Evolutionary conservation across 2,888 invertebrate genomes (phyloP).

Genomic region (Eupelmus urozonus): DNA sequence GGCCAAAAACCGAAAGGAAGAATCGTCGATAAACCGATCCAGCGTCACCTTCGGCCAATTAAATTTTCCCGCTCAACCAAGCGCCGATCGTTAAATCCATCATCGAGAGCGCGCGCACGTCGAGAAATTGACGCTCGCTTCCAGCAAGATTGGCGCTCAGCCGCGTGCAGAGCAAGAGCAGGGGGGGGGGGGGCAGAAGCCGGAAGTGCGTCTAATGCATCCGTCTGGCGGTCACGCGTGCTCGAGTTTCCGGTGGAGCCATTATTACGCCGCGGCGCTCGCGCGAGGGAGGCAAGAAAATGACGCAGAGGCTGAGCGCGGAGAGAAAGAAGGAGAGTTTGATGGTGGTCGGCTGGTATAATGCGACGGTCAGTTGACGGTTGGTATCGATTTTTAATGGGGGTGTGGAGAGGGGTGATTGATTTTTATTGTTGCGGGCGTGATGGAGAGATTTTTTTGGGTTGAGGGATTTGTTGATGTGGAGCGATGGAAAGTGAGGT

Average conservation of each 20-base stretch:
- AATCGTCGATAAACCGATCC: too few species aligned
- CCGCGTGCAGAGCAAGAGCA: not conserved
- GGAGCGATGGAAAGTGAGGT: too few species aligned
- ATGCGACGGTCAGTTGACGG: too few species aligned
- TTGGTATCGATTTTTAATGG: too few species aligned
- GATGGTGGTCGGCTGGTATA: too few species aligned
- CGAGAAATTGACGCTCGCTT: constrained; percentile 42
- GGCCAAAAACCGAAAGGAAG: too few species aligned
- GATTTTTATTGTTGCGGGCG: too few species aligned
- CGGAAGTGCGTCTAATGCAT: constrained; percentile 83
- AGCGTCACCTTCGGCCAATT: too few species aligned
- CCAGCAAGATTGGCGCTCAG: constrained; percentile 49
- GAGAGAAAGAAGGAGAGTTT: too few species aligned
- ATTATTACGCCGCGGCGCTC: constrained; percentile 64
- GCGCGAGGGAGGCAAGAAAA: not conserved
- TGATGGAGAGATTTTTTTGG: too few species aligned
- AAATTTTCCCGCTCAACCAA: constrained; percentile 35
- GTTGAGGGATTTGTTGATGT: too few species aligned
- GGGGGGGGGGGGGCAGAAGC: constrained; percentile 58
- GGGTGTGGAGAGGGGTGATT: too few species aligned
- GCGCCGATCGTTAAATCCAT: constrained; percentile 34
- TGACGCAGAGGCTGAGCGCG: not conserved
- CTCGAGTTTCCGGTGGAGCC: constrained; percentile 74
- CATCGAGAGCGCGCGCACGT: constrained; percentile 45
- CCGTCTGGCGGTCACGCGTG: constrained; percentile 78